These are phyloP conservation scores for Gulo gulo DNA, from an alignment of 2,113 vertebrate genomes.

Conservation along the genomic window DNA sequence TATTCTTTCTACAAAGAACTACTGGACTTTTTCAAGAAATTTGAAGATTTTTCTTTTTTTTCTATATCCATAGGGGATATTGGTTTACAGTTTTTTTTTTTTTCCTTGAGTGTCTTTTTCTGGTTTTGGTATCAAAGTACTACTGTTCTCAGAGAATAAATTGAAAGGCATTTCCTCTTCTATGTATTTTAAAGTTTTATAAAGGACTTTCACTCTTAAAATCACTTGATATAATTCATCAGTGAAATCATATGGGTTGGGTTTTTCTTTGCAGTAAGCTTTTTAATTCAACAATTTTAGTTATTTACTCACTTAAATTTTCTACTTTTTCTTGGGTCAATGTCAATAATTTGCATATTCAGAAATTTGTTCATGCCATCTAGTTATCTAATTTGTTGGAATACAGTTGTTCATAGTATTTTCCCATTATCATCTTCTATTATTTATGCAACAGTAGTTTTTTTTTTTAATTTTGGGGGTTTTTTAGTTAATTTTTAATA, in stretches of 20 bases:
- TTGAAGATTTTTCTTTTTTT: background rate
- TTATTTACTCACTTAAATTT: background rate
- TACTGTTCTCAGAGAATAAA: background rate
- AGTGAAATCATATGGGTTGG: background rate
- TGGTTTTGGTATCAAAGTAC: background rate
- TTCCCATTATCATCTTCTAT: background rate
- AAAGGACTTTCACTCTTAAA: background rate
- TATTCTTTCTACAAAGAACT: background rate
- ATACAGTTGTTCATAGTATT: background rate
- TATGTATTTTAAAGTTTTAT: background rate
- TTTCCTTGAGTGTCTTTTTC: background rate
- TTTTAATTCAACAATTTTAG: background rate
- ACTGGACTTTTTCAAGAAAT: background rate
- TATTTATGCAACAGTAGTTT: background rate
- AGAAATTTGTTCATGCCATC: background rate
- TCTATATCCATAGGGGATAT: background rate
- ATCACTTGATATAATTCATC: background rate
- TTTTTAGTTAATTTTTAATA: background rate
- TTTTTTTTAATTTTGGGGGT: background rate
- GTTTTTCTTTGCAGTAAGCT: background rate
- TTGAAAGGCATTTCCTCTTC: background rate
- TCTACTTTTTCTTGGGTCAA: background rate
- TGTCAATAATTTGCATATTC: background rate
- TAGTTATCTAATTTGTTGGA: background rate
- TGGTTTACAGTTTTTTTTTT: background rate